Base-by-base conservation (phyloP, 35 echinoderm and acorn worm genomes). In the Heliocidaris erythrogramma region DNA sequence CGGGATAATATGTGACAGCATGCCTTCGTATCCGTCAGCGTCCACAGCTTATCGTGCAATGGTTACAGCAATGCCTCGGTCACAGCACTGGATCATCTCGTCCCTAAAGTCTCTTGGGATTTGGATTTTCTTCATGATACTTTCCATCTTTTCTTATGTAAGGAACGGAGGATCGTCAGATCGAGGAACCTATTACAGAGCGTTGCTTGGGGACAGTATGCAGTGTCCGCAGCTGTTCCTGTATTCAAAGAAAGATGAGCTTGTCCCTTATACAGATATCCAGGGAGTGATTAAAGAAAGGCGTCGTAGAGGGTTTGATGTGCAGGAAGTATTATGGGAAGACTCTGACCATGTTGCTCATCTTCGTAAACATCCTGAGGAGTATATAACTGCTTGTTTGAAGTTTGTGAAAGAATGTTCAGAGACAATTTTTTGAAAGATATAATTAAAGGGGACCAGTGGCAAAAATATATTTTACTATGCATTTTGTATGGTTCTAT, bases 1-100 rank as follows among this genome's bases (percentile, higher is more conserved):
- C 5, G 98, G 98, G 9, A 91, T 96, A 47, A 65, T 99, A 30
- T 97, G 94, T 31, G 98, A 99, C 84, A 99, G 98, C 85, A 88
- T 88, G 12, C 98, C 98, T 24, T 85, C 84, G 48, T 60, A 91
- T 48, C 85, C 96, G 13, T 85, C 52, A 11, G 30, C 96, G 9
- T 30, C 42, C 48, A 94, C 65, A 6, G 95, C 85, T 31, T 85
- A 95, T 21, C 96, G 92, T 35, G 97, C 95, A 30, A 32, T 97
- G 31, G 42, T 93, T 30, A 30, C 94, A 52, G 59, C 52, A 13
- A 92, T 94, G 18, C 90, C 85, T 90, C 92, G 9, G 47, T 91
- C 69, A 85, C 86, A 92, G 32, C 91, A 92, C 49, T 92, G 91
- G 91, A 24, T 92, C 91, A 59, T 92, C 47, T 21, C 16, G 3